A percentile compares a stretch with the other conserved stretches of the same genome.
phyloP scores from a whole-genome alignment of 2,113 vertebrate genomes.

The Hippocampus guttulatus region DNA sequence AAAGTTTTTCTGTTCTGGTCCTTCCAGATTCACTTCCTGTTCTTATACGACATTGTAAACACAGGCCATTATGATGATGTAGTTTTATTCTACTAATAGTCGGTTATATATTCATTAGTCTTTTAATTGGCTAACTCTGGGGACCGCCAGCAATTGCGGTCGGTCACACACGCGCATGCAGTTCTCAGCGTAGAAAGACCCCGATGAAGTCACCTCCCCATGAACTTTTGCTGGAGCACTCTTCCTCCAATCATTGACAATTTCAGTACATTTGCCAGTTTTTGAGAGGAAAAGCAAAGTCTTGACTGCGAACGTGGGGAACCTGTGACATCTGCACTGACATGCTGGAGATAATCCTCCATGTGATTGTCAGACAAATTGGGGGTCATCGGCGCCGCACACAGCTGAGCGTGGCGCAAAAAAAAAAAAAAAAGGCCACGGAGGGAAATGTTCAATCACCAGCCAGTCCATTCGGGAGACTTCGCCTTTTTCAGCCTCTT shows the following conservation, averaged over 20 bases:
- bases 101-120: conserved; percentile 75
- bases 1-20: neutral
- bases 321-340: conserved; percentile 87
- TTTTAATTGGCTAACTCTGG: conserved; percentile 72
- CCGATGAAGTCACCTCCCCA: conserved; percentile 45
- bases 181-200: conserved; percentile 40
- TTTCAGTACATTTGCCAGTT: conserved; percentile 72
- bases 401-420: conserved; percentile 66
- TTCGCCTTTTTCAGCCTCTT: conserved; percentile 71
- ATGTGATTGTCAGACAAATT: conserved; percentile 86
- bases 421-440: conserved; percentile 57
- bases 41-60: neutral
- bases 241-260: conserved; percentile 38
- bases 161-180: conserved; percentile 42
- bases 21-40: neutral
- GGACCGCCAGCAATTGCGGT: conserved; percentile 61
- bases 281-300: conserved; percentile 57
- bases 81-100: conserved; percentile 72
- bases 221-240: conserved; percentile 57
- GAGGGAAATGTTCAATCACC: conserved; percentile 78
- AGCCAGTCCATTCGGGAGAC: conserved; percentile 63
- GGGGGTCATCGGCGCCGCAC: conserved; percentile 83
- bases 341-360: conserved; percentile 76
- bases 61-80: conserved; percentile 64
- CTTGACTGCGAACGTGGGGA: conserved; percentile 57